Percentiles rank a stretch among this genome's conserved stretches.
These are phyloP conservation scores for Heterodera carotae DNA, from an alignment of 1,140 invertebrate species.

Conservation along the genomic window DNA sequence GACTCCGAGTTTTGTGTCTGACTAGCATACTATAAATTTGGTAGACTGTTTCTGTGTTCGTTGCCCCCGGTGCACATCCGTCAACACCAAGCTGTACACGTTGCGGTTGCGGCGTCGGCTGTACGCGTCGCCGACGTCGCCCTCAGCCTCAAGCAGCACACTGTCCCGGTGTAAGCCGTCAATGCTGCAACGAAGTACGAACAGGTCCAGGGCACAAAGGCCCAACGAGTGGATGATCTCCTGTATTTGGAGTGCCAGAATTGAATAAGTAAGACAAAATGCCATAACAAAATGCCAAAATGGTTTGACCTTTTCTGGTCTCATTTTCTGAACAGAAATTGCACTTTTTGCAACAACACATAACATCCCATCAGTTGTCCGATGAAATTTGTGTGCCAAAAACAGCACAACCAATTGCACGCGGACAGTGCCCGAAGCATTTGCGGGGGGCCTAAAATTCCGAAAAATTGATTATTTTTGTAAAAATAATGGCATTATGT, in stretches of 20 bases:
- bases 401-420: constrained; percentile 7
- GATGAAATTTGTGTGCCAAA: constrained; percentile 21
- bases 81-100: background rate
- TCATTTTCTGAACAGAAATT: background rate
- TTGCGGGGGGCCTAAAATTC: background rate
- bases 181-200: constrained; percentile 9
- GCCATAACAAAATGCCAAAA: background rate
- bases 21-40: background rate
- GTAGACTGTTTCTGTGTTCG: background rate
- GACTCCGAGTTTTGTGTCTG: too few relatives aligned
- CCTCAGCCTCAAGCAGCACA: background rate
- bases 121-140: too few relatives aligned
- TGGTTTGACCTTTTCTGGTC: background rate
- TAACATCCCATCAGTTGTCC: constrained; percentile 3
- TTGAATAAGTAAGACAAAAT: background rate
- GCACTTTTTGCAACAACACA: constrained; percentile 10
- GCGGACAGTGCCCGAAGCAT: background rate
- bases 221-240: constrained; percentile 24
- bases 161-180: background rate
- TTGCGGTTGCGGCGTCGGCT: background rate
- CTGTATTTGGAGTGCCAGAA: too few relatives aligned
- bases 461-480: too few relatives aligned
- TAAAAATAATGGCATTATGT: too few relatives aligned
- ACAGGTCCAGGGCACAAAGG: constrained; percentile 26
- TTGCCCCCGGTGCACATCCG: background rate